Percentiles rank a stretch among this genome's conserved stretches.
Evolutionary conservation across 2,888 invertebrate species (phyloP).

Genomic region (Rhamphomyia laevipes): DNA sequence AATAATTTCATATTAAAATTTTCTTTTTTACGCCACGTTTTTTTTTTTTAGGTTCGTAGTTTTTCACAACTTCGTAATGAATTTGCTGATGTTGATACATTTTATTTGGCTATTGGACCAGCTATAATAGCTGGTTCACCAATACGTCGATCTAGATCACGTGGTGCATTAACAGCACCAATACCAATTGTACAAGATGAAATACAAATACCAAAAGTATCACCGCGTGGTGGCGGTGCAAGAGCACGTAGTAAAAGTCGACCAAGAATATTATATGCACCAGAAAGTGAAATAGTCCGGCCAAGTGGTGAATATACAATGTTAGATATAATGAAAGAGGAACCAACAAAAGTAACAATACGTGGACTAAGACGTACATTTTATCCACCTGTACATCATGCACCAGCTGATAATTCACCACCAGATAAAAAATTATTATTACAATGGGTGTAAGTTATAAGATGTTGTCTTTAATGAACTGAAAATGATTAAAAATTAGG

Average conservation of each 20-base stretch:
- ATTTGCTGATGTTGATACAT: slow-evolving; percentile 82
- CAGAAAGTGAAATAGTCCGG: slow-evolving; percentile 69
- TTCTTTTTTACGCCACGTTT: too few relatives aligned
- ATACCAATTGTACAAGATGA: slow-evolving; percentile 38
- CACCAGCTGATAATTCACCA: slow-evolving; percentile 71
- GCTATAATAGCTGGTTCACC: slow-evolving; percentile 44
- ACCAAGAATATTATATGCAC: slow-evolving; percentile 71
- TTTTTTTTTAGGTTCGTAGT: slow-evolving; percentile 60
- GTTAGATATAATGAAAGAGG: slow-evolving; percentile 74
- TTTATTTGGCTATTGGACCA: slow-evolving; percentile 53
- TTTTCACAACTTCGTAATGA: slow-evolving; percentile 89
- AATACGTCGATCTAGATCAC: slow-evolving; percentile 51
- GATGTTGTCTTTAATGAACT: too few relatives aligned
- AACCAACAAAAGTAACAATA: slow-evolving; percentile 72
- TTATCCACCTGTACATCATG: slow-evolving; percentile 76
- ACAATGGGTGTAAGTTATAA: slow-evolving; percentile 78
- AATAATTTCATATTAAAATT: slow-evolving; percentile 2
- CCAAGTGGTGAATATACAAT: slow-evolving; percentile 68
- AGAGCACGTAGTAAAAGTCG: slow-evolving; percentile 74
- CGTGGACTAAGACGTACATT: slow-evolving; percentile 72
- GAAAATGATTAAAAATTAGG: too few relatives aligned
- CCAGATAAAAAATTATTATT: slow-evolving; percentile 80
- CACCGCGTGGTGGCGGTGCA: slow-evolving; percentile 38
- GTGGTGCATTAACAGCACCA: slow-evolving; percentile 43
- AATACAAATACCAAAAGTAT: slow-evolving; percentile 33